Evolutionary conservation across 2,797 vertebrate genomes (phyloP).

Genomic region (Chaetophractus vellerosus): DNA sequence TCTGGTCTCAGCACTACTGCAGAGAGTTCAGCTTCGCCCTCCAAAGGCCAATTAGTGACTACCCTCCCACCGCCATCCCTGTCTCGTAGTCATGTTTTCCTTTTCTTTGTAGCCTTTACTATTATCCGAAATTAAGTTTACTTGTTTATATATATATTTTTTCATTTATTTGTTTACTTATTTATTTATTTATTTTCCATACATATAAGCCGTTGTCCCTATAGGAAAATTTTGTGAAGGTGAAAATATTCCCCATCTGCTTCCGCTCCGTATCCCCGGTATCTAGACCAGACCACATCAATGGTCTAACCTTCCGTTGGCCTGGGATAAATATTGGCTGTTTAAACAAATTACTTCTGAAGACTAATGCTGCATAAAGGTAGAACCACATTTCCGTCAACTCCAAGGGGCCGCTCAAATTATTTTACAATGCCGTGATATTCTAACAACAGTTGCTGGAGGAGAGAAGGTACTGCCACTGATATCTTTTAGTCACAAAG

Average conservation of each 20-base stretch:
- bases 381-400: neutral
- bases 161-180: neutral
- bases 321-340: neutral
- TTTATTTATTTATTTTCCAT: neutral
- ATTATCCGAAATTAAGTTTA: neutral
- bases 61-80: no score
- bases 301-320: neutral
- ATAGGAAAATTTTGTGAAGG: neutral
- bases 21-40: neutral
- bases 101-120: neutral
- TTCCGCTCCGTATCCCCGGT: accelerated
- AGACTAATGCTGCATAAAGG: neutral
- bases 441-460: neutral
- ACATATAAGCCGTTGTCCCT: neutral
- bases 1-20: neutral
- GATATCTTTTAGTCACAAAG: neutral
- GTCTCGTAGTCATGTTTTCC: neutral
- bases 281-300: neutral
- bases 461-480: neutral
- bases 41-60: neutral
- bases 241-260: neutral
- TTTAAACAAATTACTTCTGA: slow-evolving; percentile 39
- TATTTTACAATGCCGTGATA: neutral
- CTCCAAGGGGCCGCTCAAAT: neutral
- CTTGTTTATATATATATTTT: neutral